Percentiles rank a stretch among this genome's conserved stretches.
These are phyloP conservation scores for Lasioglossum albipes DNA, from an alignment of 1,140 invertebrate species.

Conservation along the genomic window DNA sequence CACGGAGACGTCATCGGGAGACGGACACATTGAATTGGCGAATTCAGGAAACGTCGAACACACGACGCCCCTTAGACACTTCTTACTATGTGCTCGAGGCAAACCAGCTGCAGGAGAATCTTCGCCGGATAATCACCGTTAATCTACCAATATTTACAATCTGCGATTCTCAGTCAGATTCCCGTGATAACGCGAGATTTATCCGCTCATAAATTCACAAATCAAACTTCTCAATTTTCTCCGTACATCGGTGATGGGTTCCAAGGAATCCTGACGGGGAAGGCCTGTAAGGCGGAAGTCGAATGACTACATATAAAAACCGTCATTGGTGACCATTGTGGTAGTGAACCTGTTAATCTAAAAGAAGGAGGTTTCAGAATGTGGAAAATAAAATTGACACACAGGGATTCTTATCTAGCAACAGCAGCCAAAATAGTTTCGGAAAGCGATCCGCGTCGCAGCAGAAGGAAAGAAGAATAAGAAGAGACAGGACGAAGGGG, in stretches of 20 bases:
- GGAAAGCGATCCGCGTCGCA: constrained; percentile 22
- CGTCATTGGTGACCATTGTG: too few relatives aligned
- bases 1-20: background rate
- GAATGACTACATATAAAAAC: too few relatives aligned
- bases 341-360: too few relatives aligned
- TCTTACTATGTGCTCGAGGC: background rate
- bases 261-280: background rate
- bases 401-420: too few relatives aligned
- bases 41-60: background rate
- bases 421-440: constrained; percentile 10
- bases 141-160: constrained; percentile 18
- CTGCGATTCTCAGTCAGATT: background rate
- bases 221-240: background rate
- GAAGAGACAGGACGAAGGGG: background rate
- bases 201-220: background rate
- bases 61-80: background rate
- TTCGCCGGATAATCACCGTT: background rate
- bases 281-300: background rate
- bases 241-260: background rate
- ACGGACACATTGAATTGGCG: background rate
- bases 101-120: too few relatives aligned
- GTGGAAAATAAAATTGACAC: too few relatives aligned
- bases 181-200: background rate
- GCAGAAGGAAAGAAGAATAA: background rate
- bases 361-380: too few relatives aligned